Percentiles rank a stretch among this genome's conserved stretches.
Conservation (phyloP, 2,113 vertebrate species). For the Uropsilus gracilis region DNA sequence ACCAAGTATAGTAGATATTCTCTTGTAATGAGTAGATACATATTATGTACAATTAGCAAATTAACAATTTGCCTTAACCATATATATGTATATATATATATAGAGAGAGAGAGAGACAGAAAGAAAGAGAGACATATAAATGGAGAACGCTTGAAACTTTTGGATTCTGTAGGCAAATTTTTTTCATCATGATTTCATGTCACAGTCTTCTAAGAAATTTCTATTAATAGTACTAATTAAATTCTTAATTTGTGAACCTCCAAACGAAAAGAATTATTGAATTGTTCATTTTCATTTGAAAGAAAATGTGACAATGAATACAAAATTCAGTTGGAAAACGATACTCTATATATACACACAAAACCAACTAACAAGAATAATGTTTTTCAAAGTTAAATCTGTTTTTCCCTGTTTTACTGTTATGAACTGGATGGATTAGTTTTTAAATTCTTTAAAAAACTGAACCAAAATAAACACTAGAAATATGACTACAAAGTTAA, state of each 20-base stretch:
- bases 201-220: background rate
- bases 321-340: background rate
- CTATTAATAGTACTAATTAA: slow-evolving; percentile 27
- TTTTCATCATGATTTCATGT: background rate
- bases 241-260: background rate
- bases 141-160: background rate
- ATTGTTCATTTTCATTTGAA: slow-evolving; percentile 39
- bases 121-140: no score
- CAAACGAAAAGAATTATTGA: slow-evolving; percentile 26
- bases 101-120: no score
- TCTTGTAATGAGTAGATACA: background rate
- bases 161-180: background rate
- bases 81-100: background rate
- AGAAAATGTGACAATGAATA: background rate
- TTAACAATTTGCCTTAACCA: background rate
- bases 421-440: background rate
- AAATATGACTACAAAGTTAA: no score
- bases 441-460: background rate
- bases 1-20: background rate
- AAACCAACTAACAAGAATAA: background rate
- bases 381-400: background rate
- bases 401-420: background rate
- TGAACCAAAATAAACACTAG: no score
- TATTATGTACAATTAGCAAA: background rate
- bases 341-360: background rate